Conservation (phyloP, 2,113 vertebrate genomes). For the Strix aluco region DNA sequence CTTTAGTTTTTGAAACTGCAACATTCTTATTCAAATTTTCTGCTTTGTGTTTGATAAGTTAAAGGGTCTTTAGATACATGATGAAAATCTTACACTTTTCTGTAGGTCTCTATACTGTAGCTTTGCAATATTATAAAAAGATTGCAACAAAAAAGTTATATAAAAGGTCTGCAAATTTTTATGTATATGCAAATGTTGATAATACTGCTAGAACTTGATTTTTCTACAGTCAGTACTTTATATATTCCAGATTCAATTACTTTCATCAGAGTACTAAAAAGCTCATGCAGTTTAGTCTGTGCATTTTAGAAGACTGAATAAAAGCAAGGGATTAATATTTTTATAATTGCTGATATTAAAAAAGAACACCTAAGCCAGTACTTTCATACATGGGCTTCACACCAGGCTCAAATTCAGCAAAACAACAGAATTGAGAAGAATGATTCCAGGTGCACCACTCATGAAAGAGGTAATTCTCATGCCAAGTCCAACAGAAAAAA, state of each 20-base stretch:
- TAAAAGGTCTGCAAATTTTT: not conserved
- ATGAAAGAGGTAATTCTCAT: not conserved
- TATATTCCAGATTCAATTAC: not conserved
- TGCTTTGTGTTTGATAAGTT: not conserved
- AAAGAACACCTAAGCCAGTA: not conserved
- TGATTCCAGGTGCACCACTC: not conserved
- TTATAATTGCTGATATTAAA: not conserved
- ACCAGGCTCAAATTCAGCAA: not conserved
- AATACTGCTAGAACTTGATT: not conserved
- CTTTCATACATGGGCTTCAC: not conserved
- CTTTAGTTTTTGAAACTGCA: not conserved
- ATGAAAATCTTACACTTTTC: not conserved
- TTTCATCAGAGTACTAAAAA: not conserved
- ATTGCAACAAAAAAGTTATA: not conserved
- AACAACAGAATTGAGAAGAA: not conserved
- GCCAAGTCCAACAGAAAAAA: not conserved
- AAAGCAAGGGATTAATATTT: not conserved
- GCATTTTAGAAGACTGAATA: not conserved
- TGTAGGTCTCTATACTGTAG: not conserved
- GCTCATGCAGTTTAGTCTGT: not conserved
- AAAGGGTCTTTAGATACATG: not conserved
- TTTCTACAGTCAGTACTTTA: not conserved
- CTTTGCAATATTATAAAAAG: not conserved
- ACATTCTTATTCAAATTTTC: not conserved
- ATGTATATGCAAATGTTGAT: not conserved